Conservation (phyloP, 2,797 vertebrate species). For the Aselliscus stoliczkanus region DNA sequence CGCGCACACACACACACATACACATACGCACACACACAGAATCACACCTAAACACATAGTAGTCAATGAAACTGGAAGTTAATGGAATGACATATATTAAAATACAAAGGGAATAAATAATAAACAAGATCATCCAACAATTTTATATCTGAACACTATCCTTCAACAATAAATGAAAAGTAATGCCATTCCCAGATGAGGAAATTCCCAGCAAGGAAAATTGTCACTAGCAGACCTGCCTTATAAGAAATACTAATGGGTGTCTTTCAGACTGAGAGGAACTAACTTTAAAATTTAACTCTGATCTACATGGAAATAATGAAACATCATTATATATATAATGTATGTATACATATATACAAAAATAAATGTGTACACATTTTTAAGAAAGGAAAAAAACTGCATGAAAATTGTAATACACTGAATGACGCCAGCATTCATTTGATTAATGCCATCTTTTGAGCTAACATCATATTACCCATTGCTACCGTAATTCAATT, state of each 20-base stretch:
- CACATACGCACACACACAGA: neutral
- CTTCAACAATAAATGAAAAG: neutral
- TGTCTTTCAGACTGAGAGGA: neutral
- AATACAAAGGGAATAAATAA: neutral
- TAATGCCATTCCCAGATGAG: neutral
- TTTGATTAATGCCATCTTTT: no score
- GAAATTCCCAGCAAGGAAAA: neutral
- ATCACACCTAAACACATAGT: no score
- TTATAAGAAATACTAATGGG: neutral
- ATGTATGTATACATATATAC: neutral
- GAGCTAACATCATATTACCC: no score
- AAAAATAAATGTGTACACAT: no score
- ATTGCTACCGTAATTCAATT: no score
- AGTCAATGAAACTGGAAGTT: neutral
- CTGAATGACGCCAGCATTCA: no score
- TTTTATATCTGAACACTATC: neutral
- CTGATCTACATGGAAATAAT: neutral
- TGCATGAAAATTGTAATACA: no score
- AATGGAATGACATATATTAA: neutral
- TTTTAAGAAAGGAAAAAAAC: no score
- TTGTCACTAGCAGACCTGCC: no score
- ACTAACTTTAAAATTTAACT: neutral
- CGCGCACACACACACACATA: no score
- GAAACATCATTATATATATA: neutral
- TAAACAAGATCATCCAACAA: neutral